Conservation (phyloP, 1,140 invertebrate genomes). For the Zaprionus ghesquierei region DNA sequence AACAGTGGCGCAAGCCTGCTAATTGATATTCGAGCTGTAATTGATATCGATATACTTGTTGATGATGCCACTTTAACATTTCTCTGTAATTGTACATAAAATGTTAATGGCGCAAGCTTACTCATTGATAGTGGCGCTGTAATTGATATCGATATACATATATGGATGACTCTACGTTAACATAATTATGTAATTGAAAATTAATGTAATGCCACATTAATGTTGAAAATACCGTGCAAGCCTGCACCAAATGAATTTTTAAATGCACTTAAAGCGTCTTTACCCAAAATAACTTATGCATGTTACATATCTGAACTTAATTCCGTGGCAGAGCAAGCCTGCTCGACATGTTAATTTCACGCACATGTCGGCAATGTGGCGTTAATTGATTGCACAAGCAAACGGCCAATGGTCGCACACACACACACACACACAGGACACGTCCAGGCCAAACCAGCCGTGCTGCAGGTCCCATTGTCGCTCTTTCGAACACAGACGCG, state of each 20-base stretch:
- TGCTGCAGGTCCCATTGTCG: not conserved
- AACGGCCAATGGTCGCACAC: not conserved
- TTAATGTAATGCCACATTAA: not conserved
- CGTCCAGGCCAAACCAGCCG: not conserved
- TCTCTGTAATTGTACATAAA: too few relatives aligned
- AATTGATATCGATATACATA: not conserved
- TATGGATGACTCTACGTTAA: not conserved
- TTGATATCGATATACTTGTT: too few relatives aligned
- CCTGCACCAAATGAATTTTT: not conserved
- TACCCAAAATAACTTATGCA: not conserved
- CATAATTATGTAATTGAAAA: not conserved
- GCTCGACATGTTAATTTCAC: slow-evolving; percentile 22
- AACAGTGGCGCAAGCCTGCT: too few relatives aligned
- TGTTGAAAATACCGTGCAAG: not conserved
- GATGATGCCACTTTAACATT: too few relatives aligned
- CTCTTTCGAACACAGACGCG: not conserved
- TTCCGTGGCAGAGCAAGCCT: not conserved
- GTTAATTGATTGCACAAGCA: slow-evolving; percentile 47
- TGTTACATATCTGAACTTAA: not conserved
- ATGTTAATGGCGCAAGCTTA: too few relatives aligned
- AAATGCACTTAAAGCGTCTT: not conserved
- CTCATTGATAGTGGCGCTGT: too few relatives aligned
- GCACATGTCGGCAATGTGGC: not conserved
- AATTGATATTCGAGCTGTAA: too few relatives aligned
- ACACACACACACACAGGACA: not conserved